Conservation (phyloP, 2,888 invertebrate species). For the Gibbula magus region DNA sequence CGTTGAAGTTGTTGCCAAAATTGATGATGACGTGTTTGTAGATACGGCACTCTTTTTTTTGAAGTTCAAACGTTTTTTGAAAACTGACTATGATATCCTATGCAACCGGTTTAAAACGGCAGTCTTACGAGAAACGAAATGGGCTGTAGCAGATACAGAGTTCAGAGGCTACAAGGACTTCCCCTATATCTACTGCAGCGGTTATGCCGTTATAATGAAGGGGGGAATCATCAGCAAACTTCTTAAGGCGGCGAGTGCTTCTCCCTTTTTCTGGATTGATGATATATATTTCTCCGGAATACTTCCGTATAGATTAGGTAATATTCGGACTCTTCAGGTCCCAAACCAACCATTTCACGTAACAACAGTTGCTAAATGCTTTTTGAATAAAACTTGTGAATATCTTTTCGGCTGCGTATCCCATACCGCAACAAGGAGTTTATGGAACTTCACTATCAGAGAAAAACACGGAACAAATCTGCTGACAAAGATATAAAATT, state of each 20-base stretch:
- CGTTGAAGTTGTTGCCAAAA: constrained; percentile 41
- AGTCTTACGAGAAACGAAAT: constrained; percentile 29
- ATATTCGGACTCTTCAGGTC: background rate
- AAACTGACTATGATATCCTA: background rate
- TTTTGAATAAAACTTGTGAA: background rate
- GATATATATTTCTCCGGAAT: constrained; percentile 62
- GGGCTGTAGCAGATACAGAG: constrained; percentile 35
- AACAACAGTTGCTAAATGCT: background rate
- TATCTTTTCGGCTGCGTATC: background rate
- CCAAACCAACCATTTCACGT: background rate
- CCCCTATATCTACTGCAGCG: constrained; percentile 62
- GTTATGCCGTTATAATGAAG: constrained; percentile 51
- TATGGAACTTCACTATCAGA: background rate
- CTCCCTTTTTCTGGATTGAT: constrained; percentile 64
- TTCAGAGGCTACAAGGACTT: constrained; percentile 31
- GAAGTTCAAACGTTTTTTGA: constrained; percentile 25
- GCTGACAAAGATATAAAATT: too few species aligned
- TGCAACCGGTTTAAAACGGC: too few species aligned
- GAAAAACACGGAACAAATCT: background rate
- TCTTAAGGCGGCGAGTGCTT: constrained; percentile 42
- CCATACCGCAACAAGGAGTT: background rate
- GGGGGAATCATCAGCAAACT: constrained; percentile 47
- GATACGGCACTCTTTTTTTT: constrained; percentile 41
- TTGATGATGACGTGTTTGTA: constrained; percentile 47
- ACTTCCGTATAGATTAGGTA: constrained; percentile 46